phyloP scores from a whole-genome alignment of 2,113 vertebrate species.

The Heterochromis multidens region DNA sequence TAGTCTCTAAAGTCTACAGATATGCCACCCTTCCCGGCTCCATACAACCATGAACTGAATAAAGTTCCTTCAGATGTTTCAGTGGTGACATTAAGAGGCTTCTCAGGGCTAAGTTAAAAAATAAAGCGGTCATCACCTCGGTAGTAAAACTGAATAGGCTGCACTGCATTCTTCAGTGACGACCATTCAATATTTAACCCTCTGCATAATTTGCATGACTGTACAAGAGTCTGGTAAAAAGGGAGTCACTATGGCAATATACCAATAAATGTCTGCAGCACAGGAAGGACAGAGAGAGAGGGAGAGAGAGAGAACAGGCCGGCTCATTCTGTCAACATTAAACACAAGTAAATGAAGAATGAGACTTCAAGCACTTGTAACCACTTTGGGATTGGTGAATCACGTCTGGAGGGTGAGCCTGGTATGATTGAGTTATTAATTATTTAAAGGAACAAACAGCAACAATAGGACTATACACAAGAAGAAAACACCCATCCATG shows the following conservation, averaged over 20 bases:
- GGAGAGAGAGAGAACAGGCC: neutral
- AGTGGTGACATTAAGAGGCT: neutral
- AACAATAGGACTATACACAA: conserved; percentile 45
- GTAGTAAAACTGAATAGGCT: conserved; percentile 22
- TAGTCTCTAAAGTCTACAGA: neutral
- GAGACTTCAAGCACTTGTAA: neutral
- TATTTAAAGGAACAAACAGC: conserved; percentile 53
- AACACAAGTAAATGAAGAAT: neutral
- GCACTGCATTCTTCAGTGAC: conserved; percentile 15
- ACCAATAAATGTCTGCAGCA: conserved; percentile 8
- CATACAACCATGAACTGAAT: neutral
- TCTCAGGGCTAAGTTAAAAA: conserved; percentile 11
- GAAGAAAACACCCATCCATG: conserved; percentile 56
- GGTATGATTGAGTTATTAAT: conserved; percentile 44
- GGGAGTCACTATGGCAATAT: conserved; percentile 27
- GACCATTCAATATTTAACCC: conserved; percentile 54
- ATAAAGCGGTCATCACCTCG: neutral
- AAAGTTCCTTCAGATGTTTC: neutral
- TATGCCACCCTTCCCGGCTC: neutral
- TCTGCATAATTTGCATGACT: conserved; percentile 17
- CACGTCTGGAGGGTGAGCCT: conserved; percentile 32
- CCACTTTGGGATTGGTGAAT: conserved; percentile 8
- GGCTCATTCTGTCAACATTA: neutral
- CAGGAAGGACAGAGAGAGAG: neutral
- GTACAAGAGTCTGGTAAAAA: conserved; percentile 21